Base-by-base conservation (phyloP, 2,113 vertebrate genomes). In the Sinocyclocheilus rhinocerous region DNA sequence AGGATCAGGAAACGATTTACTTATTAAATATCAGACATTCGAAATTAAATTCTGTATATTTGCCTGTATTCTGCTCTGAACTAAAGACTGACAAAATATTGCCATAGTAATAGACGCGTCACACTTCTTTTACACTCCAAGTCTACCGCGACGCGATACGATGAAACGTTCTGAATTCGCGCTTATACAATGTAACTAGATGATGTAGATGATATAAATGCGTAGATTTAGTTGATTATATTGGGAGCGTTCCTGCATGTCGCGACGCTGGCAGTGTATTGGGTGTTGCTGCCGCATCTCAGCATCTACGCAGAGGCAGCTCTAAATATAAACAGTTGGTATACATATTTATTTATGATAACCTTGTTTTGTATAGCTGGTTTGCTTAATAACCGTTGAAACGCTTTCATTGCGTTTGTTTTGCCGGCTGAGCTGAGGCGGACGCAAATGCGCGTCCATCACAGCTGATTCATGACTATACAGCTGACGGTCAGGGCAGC, bases 51-150 rank as follows among this genome's bases (percentile, higher is more conserved):
- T 36, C 45, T 2, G 57, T 5, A n/a, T 73, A 5, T 42, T 24
- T 55, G 18, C 11, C 26, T 24, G 52, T 24, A 12, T 33, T n/a
- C 6, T 70, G 65, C 26, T 42, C 4, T 70, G 29, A 33, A 70
- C 29, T 69, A 33, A 42, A 22, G 36, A 72, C 33, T 42, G 52
- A 61, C 15, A 36, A 75, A 75, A 75, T 65, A 84, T 42, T 48
- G 29, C 69, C 83, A 76, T 84, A 84, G 69, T 75, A 75, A 76
- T 70, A 84, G 81, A 39, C 50, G 81, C 50, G 81, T 83, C 81
- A 83, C 45, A 7, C 15, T 50, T 75, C 57, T 45, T 65, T 24
- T 22, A 70, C 81, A 61, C 11, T 13, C 3, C 4, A 65, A 24
- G 42, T 65, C 36, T 48, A 29, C 33, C 15, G 59, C 39, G 39